phyloP scores from a whole-genome alignment of 2,113 vertebrate species.

The Cnemophilus loriae region DNA sequence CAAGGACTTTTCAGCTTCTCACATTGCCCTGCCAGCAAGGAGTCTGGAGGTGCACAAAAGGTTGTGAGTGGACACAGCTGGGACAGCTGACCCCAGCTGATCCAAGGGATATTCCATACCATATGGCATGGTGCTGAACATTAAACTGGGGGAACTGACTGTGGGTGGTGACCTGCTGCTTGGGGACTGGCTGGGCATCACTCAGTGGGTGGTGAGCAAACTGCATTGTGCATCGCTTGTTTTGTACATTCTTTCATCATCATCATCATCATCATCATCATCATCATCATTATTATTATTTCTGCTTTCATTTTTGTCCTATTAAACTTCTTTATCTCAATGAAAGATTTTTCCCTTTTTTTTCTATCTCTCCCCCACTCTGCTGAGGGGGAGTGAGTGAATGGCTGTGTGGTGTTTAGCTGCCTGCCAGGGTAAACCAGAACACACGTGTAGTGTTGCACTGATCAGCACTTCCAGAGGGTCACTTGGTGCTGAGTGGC shows the following conservation, averaged over 20 bases:
- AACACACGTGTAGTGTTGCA: rapidly evolving
- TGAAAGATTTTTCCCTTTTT: background rate
- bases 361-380: background rate
- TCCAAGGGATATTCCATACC: background rate
- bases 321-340: background rate
- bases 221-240: background rate
- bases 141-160: background rate
- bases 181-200: background rate
- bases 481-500: background rate
- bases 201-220: background rate
- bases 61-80: background rate
- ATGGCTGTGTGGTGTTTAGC: background rate
- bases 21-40: background rate
- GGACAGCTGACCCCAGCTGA: background rate
- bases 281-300: too few relatives aligned
- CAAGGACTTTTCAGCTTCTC: background rate
- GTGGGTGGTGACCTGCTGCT: background rate
- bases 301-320: background rate
- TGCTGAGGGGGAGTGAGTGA: background rate
- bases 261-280: background rate
- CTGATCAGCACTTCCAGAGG: background rate
- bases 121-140: background rate
- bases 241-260: background rate
- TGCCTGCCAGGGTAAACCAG: background rate
- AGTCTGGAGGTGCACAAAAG: background rate